Evolutionary conservation across 2,888 invertebrate species (phyloP).

Genomic region (Sminthurides aquaticus): DNA sequence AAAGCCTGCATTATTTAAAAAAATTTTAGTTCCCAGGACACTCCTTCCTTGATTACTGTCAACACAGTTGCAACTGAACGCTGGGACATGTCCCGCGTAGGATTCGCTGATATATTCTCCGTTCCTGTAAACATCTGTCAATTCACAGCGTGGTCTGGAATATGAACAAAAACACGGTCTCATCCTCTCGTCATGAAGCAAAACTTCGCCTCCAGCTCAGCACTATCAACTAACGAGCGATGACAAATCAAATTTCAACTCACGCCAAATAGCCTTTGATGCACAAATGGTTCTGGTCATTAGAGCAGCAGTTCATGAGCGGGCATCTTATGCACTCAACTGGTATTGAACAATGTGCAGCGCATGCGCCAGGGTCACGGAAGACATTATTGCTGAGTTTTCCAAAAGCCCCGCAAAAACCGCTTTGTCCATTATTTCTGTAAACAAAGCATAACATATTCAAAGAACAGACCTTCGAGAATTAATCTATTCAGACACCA

Average conservation of each 20-base stretch:
- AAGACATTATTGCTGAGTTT: constrained; percentile 25
- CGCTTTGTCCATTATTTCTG: no score
- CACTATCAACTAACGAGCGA: no score
- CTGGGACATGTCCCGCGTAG: constrained; percentile 13
- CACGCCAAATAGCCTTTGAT: constrained; percentile 3
- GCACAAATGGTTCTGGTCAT: neutral
- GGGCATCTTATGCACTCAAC: neutral
- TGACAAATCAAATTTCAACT: no score
- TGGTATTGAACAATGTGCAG: constrained; percentile 12
- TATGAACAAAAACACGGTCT: neutral
- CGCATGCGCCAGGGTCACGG: constrained; percentile 32
- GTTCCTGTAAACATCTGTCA: constrained; percentile 12
- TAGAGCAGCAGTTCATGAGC: neutral
- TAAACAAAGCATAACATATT: no score
- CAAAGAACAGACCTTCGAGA: no score
- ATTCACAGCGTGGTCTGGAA: constrained; percentile 7
- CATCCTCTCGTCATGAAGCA: no score
- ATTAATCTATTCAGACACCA: no score
- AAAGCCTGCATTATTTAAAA: constrained; percentile 12
- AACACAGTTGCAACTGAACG: neutral
- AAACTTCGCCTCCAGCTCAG: no score
- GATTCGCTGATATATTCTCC: constrained; percentile 12
- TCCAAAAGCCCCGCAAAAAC: constrained; percentile 27
- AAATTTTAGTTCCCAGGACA: constrained; percentile 1
- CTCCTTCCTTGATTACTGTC: neutral